Evolutionary conservation across 2,888 invertebrate species (phyloP).

Genomic region (Marasmarcha lunaedactyla): DNA sequence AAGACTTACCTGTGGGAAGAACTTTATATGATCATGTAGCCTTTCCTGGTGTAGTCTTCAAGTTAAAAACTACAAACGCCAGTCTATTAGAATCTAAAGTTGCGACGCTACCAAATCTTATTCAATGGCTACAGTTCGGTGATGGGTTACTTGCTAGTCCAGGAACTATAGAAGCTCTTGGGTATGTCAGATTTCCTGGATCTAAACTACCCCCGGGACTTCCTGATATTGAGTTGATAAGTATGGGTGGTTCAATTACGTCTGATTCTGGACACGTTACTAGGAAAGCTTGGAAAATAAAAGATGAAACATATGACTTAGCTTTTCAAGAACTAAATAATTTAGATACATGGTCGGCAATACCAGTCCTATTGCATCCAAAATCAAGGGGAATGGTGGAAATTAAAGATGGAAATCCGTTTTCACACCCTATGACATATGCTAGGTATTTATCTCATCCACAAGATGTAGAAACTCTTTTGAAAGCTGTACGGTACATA

Average conservation of each 20-base stretch:
- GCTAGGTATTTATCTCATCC: slow-evolving; percentile 83
- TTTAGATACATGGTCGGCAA: slow-evolving; percentile 72
- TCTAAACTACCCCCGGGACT: slow-evolving; percentile 66
- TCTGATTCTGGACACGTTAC: slow-evolving; percentile 69
- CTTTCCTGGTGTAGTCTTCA: slow-evolving; percentile 63
- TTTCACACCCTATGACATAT: slow-evolving; percentile 80
- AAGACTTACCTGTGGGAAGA: slow-evolving; percentile 75
- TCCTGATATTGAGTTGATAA: slow-evolving; percentile 76
- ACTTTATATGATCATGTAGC: slow-evolving; percentile 73
- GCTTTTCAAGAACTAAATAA: slow-evolving; percentile 68
- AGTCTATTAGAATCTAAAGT: slow-evolving; percentile 50
- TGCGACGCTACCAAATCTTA: slow-evolving; percentile 44
- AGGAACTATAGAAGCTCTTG: slow-evolving; percentile 75
- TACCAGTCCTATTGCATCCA: slow-evolving; percentile 80
- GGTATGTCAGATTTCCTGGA: slow-evolving; percentile 71
- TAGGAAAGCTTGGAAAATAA: slow-evolving; percentile 67
- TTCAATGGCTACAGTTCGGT: slow-evolving; percentile 58
- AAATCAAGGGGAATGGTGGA: slow-evolving; percentile 78
- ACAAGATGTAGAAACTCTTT: slow-evolving; percentile 68
- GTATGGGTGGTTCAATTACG: slow-evolving; percentile 72
- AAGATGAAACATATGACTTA: slow-evolving; percentile 65
- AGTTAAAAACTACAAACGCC: slow-evolving; percentile 48
- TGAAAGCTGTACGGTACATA: slow-evolving; percentile 72
- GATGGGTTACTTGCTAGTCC: slow-evolving; percentile 71
- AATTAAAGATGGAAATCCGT: slow-evolving; percentile 80